Evolutionary conservation across 2,113 vertebrate genomes (phyloP).

Genomic region (Gila orcuttii): DNA sequence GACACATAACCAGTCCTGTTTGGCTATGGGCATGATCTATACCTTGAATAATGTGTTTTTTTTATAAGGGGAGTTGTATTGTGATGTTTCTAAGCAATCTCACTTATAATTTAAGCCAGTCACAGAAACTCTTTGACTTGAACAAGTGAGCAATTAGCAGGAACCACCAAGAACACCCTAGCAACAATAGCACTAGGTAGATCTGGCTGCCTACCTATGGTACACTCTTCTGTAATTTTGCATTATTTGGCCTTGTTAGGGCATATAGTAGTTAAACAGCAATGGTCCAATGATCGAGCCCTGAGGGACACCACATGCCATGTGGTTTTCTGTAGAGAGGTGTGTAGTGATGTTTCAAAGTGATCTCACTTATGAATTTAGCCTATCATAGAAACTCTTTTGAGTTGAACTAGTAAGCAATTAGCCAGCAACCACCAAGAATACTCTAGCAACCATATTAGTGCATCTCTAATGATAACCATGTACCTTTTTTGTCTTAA

Average conservation of each 20-base stretch:
- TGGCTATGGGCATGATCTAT: background rate
- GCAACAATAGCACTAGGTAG: background rate
- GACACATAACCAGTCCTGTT: background rate
- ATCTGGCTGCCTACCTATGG: background rate
- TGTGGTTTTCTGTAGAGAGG: background rate
- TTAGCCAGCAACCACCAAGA: background rate
- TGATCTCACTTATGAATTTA: background rate
- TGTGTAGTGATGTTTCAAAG: slow-evolving; percentile 1
- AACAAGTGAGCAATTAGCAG: background rate
- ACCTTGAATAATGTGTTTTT: background rate
- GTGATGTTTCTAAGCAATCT: background rate
- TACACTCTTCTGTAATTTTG: background rate
- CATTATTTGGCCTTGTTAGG: background rate
- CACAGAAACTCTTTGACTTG: background rate
- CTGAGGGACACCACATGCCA: background rate
- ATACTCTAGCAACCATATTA: background rate
- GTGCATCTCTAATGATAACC: background rate
- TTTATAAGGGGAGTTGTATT: background rate
- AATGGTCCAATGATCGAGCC: background rate
- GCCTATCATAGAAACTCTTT: background rate
- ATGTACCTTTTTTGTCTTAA: background rate
- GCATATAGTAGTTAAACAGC: background rate
- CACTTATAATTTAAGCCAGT: too few species aligned
- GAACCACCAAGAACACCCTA: background rate
- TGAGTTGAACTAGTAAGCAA: background rate